Evolutionary conservation across 2,797 vertebrate genomes (phyloP), one percentile per base, ranked within the genome.

Genomic region (Ficedula albicollis): DNA sequence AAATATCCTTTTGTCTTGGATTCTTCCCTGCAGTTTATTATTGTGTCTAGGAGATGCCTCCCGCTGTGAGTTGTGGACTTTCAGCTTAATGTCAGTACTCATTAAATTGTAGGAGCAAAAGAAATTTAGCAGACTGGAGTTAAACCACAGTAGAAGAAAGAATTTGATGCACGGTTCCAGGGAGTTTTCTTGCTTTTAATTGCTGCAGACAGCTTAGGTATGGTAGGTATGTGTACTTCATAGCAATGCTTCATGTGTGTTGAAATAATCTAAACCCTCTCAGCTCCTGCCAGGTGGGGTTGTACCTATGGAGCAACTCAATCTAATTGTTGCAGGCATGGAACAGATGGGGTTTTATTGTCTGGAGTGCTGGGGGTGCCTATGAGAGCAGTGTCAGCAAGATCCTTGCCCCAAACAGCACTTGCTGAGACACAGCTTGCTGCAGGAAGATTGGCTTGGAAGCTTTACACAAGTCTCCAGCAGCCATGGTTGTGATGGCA

Each of bases 271-370:
- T 75, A 66, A 90, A 84, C 44, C 25, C n/a, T 86, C 68, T 91
- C 74, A 84, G 85, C 80, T 92, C 62, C 82, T 94, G 66, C 87
- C 82, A 67, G 76, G 84, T 95, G 76, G 66, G 69, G 18, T 75
- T 68, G 12, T 86, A 27, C 54, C 5, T 69, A 41, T 1, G 2
- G 62, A 44, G 51, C 63, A 91, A 91, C 87, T 94, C 89, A 41
- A 22, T 81, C 41, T 94, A 52, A 64, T 93, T 69, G 69, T 95
- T 92, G 68, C 55, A 81, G 92, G 89, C 81, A 49, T 63, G 43
- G 73, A 95, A 78, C 89, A 96, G 89, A 92, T 96, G 95, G 95
- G 54, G 21, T 64, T 97, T 96, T 92, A 95, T 89, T 92, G 78
- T 94, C 83, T 74, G 30, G 39, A 89, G 60, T 85, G 62, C 49